Conservation (phyloP, 2,113 vertebrate species). For the Austrofundulus limnaeus region DNA sequence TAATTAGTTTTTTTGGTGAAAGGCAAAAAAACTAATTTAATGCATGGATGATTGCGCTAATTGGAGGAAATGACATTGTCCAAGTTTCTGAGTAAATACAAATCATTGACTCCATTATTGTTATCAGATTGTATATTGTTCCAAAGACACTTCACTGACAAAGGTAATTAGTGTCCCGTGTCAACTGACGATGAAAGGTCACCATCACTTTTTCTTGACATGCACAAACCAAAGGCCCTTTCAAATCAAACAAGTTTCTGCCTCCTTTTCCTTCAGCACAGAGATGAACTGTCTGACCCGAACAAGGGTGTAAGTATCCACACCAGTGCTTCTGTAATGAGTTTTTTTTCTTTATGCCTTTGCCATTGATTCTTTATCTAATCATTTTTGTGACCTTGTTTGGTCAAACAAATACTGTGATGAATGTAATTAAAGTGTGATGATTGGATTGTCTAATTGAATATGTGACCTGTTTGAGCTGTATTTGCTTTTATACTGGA, state of each 20-base stretch:
- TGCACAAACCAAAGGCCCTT: conserved; percentile 73
- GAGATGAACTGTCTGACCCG: conserved; percentile 71
- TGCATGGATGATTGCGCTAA: conserved; percentile 80
- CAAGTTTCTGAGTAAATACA: conserved; percentile 82
- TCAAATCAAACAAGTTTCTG: conserved; percentile 73
- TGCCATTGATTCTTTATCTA: conserved; percentile 61
- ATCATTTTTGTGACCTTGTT: conserved; percentile 75
- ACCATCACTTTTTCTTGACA: conserved; percentile 63
- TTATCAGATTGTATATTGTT: conserved; percentile 81
- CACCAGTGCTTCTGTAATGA: conserved; percentile 69
- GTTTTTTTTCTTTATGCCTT: conserved; percentile 51
- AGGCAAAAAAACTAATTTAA: conserved; percentile 78
- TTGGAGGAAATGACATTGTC: conserved; percentile 82
- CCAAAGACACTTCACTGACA: conserved; percentile 79
- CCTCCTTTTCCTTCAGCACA: conserved; percentile 73
- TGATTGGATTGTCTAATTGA: conserved; percentile 72
- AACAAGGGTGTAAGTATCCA: conserved; percentile 68
- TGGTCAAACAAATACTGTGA: conserved; percentile 72
- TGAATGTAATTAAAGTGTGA: conserved; percentile 64
- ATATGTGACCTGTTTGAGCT: conserved; percentile 53
- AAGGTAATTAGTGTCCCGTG: conserved; percentile 75
- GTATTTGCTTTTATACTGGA: conserved; percentile 26
- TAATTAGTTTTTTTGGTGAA: conserved; percentile 76
- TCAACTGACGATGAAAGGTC: conserved; percentile 74
- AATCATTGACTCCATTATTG: conserved; percentile 82